phyloP scores from a whole-genome alignment of 2,888 invertebrate species.

The Marasmarcha lunaedactyla region DNA sequence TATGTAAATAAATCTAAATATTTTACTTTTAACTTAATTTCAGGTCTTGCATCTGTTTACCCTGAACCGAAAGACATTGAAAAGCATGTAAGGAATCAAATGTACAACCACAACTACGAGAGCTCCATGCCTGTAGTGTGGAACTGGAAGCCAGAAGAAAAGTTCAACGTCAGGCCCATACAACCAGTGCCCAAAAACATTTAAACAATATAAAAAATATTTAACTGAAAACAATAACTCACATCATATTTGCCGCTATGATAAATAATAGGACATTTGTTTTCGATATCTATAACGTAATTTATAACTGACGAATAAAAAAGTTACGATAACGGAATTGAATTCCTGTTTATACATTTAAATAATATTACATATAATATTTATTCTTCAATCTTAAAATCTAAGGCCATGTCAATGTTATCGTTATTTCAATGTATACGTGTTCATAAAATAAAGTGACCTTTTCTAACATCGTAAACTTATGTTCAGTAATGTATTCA shows the following conservation, averaged over 20 bases:
- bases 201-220: slow-evolving; percentile 33
- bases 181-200: slow-evolving; percentile 59
- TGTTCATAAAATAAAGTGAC: too few relatives aligned
- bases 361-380: too few relatives aligned
- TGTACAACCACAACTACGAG: slow-evolving; percentile 85
- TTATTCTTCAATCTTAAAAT: too few relatives aligned
- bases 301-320: background rate
- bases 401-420: too few relatives aligned
- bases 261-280: too few relatives aligned
- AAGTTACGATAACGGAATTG: background rate
- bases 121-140: slow-evolving; percentile 79
- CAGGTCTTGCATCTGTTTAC: slow-evolving; percentile 86
- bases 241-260: background rate
- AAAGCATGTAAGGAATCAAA: slow-evolving; percentile 77
- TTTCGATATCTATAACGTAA: background rate
- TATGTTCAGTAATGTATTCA: too few relatives aligned
- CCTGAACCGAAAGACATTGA: slow-evolving; percentile 85
- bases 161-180: slow-evolving; percentile 52
- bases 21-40: too few relatives aligned
- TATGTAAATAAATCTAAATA: too few relatives aligned
- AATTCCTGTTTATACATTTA: too few relatives aligned
- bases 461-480: too few relatives aligned
- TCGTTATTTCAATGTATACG: too few relatives aligned
- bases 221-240: background rate
- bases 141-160: slow-evolving; percentile 71